These are phyloP conservation scores for Lophura swinhoii DNA, from an alignment of 2,797 vertebrate genomes.

Conservation along the genomic window DNA sequence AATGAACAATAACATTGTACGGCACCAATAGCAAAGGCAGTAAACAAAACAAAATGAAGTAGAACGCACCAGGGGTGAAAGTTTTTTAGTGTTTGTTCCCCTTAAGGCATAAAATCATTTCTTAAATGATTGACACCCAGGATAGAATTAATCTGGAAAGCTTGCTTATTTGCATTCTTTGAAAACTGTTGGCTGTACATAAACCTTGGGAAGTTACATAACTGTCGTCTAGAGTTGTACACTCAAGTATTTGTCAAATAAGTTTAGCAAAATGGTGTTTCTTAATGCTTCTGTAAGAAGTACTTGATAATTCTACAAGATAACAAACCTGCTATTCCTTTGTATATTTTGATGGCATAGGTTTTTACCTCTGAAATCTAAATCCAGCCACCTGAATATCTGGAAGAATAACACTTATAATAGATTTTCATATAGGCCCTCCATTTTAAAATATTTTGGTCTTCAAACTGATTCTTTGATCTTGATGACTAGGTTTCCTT, in stretches of 20 bases:
- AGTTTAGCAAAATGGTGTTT: constrained; percentile 16
- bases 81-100: constrained; percentile 11
- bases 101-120: constrained; percentile 24
- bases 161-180: constrained; percentile 39
- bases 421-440: not conserved
- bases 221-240: not conserved
- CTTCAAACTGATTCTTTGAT: not conserved
- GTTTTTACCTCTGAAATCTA: not conserved
- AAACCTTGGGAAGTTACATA: constrained; percentile 14
- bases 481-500: not conserved
- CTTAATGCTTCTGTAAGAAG: not conserved
- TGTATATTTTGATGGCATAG: not conserved
- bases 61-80: not conserved
- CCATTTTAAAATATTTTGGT: not conserved
- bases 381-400: not conserved
- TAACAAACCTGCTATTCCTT: not conserved
- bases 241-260: not conserved
- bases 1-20: constrained; percentile 51
- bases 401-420: not conserved
- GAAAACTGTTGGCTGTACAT: not conserved
- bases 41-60: constrained; percentile 41
- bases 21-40: not conserved
- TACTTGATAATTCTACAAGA: not conserved
- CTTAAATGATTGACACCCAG: not conserved
- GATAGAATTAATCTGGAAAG: constrained; percentile 17